These are phyloP conservation scores for Morphnarchus princeps DNA, from an alignment of 2,113 vertebrate species.

Conservation along the genomic window DNA sequence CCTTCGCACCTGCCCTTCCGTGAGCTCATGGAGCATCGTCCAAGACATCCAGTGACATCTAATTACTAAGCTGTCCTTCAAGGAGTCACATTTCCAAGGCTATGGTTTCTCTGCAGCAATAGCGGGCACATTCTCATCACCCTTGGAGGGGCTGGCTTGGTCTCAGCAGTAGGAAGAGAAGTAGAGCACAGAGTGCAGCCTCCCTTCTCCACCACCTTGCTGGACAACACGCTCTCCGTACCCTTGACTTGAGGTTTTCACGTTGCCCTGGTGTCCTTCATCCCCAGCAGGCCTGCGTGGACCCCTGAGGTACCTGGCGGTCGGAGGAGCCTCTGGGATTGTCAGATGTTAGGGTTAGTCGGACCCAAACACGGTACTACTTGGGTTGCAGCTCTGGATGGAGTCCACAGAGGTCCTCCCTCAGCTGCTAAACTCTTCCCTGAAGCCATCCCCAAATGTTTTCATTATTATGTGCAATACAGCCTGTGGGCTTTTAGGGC, in stretches of 20 bases:
- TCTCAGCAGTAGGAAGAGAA: background rate
- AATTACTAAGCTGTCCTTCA: background rate
- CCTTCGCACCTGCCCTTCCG: background rate
- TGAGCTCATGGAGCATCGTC: background rate
- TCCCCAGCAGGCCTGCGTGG: background rate
- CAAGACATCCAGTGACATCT: background rate
- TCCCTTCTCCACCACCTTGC: background rate
- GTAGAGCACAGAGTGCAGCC: background rate
- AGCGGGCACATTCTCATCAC: background rate
- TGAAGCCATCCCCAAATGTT: background rate
- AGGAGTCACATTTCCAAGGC: background rate
- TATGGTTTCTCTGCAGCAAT: background rate
- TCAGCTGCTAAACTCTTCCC: background rate
- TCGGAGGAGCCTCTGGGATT: background rate
- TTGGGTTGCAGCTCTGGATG: background rate
- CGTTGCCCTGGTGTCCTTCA: background rate
- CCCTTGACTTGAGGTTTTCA: background rate
- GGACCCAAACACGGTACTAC: background rate
- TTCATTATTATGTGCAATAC: background rate
- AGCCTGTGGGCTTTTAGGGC: background rate
- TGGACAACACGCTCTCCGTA: accelerated
- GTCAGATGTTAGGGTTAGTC: background rate
- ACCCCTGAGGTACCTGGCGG: background rate
- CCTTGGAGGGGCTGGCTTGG: background rate
- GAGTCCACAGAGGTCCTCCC: background rate